Evolutionary conservation across 2,113 vertebrate genomes (phyloP).

Genomic region (Pomatostomus ruficeps): DNA sequence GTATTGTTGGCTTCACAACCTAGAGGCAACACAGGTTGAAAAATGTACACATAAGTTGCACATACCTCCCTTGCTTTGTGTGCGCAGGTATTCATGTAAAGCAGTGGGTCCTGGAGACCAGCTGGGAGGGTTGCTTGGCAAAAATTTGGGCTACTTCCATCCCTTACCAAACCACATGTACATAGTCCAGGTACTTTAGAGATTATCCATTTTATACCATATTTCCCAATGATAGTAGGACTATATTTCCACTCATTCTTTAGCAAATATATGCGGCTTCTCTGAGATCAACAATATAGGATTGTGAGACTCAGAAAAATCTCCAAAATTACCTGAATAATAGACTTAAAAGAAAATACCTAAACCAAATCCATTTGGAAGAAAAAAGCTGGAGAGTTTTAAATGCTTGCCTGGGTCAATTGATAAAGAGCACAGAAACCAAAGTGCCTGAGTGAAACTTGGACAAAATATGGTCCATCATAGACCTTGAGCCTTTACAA

Average conservation of each 20-base stretch:
- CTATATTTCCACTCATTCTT: not conserved
- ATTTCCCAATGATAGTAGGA: not conserved
- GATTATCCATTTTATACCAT: not conserved
- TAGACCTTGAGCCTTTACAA: not conserved
- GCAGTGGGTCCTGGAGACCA: not conserved
- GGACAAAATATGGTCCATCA: not conserved
- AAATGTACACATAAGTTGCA: rapidly evolving
- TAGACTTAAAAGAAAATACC: not conserved
- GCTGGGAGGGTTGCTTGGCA: not conserved
- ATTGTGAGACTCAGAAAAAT: not conserved
- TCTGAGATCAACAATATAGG: not conserved
- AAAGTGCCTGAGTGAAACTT: not conserved
- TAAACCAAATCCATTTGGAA: not conserved
- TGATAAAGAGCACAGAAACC: not conserved
- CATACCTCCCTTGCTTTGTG: not conserved
- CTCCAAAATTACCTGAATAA: not conserved
- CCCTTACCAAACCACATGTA: not conserved
- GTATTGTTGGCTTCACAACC: not conserved
- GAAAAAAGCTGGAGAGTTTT: not conserved
- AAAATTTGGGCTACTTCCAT: not conserved
- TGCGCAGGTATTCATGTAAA: not conserved
- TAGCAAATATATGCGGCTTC: not conserved
- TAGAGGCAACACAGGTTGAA: not conserved
- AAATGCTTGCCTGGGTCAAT: not conserved
- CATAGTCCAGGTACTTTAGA: not conserved